These are phyloP conservation scores for Trachythela sp. DNA, from an alignment of 64 coral and sea anemone species.

Conservation along the genomic window DNA sequence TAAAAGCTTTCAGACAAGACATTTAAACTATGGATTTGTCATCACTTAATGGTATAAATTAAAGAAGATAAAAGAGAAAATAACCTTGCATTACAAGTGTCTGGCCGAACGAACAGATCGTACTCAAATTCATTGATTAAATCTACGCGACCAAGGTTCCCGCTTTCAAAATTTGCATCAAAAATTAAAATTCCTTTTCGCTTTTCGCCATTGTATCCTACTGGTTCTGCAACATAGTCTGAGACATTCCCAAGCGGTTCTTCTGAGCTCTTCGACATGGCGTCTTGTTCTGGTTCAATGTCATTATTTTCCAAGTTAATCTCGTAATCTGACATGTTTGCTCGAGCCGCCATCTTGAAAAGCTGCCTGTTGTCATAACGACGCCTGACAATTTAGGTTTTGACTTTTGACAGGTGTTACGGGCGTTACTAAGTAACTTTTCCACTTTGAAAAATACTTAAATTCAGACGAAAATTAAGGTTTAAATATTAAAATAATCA, in stretches of 20 bases:
- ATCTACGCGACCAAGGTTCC: slow-evolving; percentile 93
- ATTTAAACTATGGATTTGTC: too few relatives aligned
- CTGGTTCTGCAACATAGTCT: slow-evolving; percentile 62
- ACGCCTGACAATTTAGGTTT: slow-evolving; percentile 13
- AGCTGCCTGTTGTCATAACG: slow-evolving; percentile 48
- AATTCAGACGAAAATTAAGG: too few relatives aligned
- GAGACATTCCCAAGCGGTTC: slow-evolving; percentile 92
- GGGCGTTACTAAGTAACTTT: too few relatives aligned
- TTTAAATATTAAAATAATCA: too few relatives aligned
- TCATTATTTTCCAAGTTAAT: slow-evolving; percentile 15
- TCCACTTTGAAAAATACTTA: too few relatives aligned
- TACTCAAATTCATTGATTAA: slow-evolving; percentile 95
- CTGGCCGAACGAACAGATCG: slow-evolving; percentile 97
- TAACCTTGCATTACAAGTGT: slow-evolving; percentile 31
- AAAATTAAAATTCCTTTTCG: slow-evolving; percentile 81
- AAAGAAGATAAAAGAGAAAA: neutral
- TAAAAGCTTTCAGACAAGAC: too few relatives aligned
- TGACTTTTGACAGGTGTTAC: neutral
- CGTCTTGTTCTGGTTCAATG: slow-evolving; percentile 56
- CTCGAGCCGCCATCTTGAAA: slow-evolving; percentile 88
- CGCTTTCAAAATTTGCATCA: slow-evolving; percentile 95
- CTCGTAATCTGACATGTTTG: slow-evolving; percentile 61
- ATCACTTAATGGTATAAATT: neutral
- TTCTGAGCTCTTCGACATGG: slow-evolving; percentile 43
- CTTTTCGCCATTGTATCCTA: slow-evolving; percentile 65